Evolutionary conservation across 2,888 invertebrate species (phyloP), one percentile per base, ranked within the genome.

Genomic region (Andrena minutula): DNA sequence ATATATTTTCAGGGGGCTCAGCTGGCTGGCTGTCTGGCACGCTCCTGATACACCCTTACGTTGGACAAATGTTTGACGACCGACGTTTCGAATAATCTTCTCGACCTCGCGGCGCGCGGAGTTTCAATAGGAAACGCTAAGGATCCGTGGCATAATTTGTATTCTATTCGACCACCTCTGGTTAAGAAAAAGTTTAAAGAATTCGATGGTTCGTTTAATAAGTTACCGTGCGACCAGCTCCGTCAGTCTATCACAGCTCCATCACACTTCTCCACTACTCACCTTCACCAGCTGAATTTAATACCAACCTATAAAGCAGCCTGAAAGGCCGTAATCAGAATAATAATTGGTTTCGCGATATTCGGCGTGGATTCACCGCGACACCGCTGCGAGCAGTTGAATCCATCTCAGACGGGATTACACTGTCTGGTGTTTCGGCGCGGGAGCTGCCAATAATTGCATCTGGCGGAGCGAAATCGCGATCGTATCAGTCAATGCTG

Each of bases 51-150:
- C 56, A 64, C 49, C 64, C 69, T 79, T 69, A 79, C 75, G 28
- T 64, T 58, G 35, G 69, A 64, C 75, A 79, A 79, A 69, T 75
- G 75, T 79, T 79, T 79, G 64, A 79, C 73, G 56, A 56, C 61
- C 41, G 12, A 74, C 68, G 56, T 75, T 58, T 69, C 68, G 35
- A 35, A 28, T 75, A 64, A 68, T 68, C 75, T 63, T 32, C 16
- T n/a, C 58, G 30, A 30, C 10, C 35, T 6, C 4, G 7, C n/a
- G 28, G 5, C 23, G 7, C 10, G 12, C 53, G 8, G 73, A 49
- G 12, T 73, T 65, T 7, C 8, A 6, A 2, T 41, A 28, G 5
- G 32, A 28, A 41, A 47, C 60, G 30, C 35, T n/a, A 32, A 12
- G 32, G 12, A 12, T 30, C 6, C 16, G 12, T 8, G n/a, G 23